A percentile compares a stretch with the other conserved stretches of the same genome.
Conservation (phyloP, 2,113 vertebrate species). For the Panthera uncia region DNA sequence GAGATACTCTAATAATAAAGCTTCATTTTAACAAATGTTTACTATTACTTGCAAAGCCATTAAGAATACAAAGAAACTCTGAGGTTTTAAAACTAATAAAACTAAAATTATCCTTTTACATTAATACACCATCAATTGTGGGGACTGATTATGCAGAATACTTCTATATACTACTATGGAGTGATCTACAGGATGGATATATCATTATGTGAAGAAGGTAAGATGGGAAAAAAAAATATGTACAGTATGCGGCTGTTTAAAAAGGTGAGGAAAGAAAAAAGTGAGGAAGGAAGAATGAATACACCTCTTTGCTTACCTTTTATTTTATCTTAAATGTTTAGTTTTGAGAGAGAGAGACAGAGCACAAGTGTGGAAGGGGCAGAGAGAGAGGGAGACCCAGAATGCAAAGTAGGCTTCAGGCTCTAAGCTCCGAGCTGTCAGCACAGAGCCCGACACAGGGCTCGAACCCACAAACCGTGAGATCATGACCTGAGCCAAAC, state of each 20-base stretch:
- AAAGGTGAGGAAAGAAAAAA: neutral
- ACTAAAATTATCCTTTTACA: neutral
- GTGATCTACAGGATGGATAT: neutral
- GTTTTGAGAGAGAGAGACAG: too few relatives aligned
- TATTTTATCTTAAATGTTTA: neutral
- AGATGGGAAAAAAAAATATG: neutral
- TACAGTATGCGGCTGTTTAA: neutral
- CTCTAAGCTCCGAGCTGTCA: too few relatives aligned
- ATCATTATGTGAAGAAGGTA: neutral
- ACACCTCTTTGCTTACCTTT: neutral
- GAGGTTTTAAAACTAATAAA: conserved; percentile 16
- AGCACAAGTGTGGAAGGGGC: too few relatives aligned
- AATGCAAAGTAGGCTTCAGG: too few relatives aligned
- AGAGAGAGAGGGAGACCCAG: too few relatives aligned
- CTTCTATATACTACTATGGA: neutral
- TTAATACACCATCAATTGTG: neutral
- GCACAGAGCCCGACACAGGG: too few relatives aligned
- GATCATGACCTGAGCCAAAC: too few relatives aligned
- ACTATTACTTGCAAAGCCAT: neutral
- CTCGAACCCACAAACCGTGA: too few relatives aligned
- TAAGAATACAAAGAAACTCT: neutral
- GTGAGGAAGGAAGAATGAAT: neutral
- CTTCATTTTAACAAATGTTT: neutral
- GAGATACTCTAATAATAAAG: neutral
- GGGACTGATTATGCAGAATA: neutral